These are phyloP conservation scores for Melinopterus prodromus DNA, from an alignment of 2,888 invertebrate species.

Conservation along the genomic window DNA sequence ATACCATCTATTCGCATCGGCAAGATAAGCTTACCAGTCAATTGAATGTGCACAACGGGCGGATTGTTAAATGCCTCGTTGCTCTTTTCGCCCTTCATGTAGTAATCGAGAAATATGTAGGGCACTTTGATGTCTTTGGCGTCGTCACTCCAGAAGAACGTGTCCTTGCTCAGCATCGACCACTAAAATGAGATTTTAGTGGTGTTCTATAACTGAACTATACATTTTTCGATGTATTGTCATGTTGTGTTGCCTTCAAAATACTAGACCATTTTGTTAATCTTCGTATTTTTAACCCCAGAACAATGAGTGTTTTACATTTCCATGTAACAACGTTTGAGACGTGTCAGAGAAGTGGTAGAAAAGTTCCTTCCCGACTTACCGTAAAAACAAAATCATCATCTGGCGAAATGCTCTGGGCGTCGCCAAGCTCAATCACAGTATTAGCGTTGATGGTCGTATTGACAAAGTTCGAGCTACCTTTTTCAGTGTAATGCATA, in stretches of 20 bases:
- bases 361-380: background rate
- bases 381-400: background rate
- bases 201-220: no score
- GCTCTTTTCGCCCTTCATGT: background rate
- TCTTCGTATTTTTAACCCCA: no score
- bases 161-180: background rate
- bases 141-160: background rate
- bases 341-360: no score
- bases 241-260: no score
- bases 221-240: no score
- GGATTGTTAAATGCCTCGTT: background rate
- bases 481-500: background rate
- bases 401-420: background rate
- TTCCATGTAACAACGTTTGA: no score
- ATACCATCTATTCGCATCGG: background rate
- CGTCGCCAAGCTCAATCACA: background rate
- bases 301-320: no score
- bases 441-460: background rate
- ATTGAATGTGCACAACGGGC: background rate
- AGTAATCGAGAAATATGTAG: background rate
- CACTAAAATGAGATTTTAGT: background rate
- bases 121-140: background rate
- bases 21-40: background rate
- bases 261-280: no score
- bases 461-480: background rate